Evolutionary conservation across 37 sponge, comb jelly and placozoan species (phyloP).

Genomic region (Ianthella basta): DNA sequence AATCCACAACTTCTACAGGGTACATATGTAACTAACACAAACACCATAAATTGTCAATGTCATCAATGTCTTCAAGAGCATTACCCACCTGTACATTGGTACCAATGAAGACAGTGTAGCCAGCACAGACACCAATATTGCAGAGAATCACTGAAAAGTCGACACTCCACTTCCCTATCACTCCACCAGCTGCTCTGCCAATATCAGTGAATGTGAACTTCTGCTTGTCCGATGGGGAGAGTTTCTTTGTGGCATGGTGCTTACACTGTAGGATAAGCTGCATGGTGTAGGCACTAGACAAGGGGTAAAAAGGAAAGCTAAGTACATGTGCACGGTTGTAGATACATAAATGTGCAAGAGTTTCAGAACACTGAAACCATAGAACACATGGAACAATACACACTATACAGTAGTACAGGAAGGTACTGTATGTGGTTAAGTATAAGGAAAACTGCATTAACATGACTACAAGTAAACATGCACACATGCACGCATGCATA

Average conservation of each 20-base stretch:
- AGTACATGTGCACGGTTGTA: not conserved
- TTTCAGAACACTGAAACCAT: too few relatives aligned
- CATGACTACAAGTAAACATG: too few relatives aligned
- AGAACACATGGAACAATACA: too few relatives aligned
- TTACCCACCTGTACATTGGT: slow-evolving; percentile 55
- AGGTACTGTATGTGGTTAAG: too few relatives aligned
- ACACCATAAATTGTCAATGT: too few relatives aligned
- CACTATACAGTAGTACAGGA: too few relatives aligned
- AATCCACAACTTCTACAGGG: too few relatives aligned
- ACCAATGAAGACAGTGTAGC: slow-evolving; percentile 81
- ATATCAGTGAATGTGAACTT: slow-evolving; percentile 63
- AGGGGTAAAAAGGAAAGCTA: not conserved
- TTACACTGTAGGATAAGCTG: slow-evolving; percentile 75
- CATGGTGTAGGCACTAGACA: slow-evolving; percentile 81
- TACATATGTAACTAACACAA: too few relatives aligned
- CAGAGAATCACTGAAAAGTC: slow-evolving; percentile 74
- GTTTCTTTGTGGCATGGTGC: not conserved
- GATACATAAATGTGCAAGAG: too few relatives aligned
- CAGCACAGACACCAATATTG: slow-evolving; percentile 84
- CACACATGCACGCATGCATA: too few relatives aligned
- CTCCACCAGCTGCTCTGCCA: slow-evolving; percentile 53
- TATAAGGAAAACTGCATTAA: too few relatives aligned
- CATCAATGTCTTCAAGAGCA: too few relatives aligned
- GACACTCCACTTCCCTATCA: slow-evolving; percentile 66
- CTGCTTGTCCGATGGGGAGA: slow-evolving; percentile 31